These are phyloP conservation scores for Anguilla japonica DNA, from an alignment of 2,113 vertebrate genomes.

Conservation along the genomic window DNA sequence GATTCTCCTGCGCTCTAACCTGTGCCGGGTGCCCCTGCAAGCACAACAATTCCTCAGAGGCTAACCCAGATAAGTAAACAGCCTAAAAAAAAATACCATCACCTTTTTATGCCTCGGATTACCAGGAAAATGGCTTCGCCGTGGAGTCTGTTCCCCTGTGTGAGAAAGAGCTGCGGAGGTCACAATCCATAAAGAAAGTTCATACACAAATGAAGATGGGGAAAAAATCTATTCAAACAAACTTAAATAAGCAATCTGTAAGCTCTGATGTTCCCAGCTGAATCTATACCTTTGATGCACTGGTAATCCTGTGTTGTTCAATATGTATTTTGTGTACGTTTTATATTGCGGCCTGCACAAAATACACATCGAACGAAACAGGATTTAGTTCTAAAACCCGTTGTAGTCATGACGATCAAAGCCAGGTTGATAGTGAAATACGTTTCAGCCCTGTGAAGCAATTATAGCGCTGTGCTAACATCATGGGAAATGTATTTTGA, in stretches of 20 bases:
- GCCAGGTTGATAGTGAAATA: too few relatives aligned
- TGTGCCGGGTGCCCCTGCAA: not conserved
- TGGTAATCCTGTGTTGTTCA: too few relatives aligned
- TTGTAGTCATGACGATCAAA: too few relatives aligned
- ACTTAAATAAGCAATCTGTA: not conserved
- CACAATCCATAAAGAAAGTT: not conserved
- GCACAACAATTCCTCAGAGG: not conserved
- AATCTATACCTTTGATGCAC: not conserved
- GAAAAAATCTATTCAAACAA: not conserved
- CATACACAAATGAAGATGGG: not conserved
- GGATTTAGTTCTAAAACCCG: too few relatives aligned
- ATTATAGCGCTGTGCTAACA: too few relatives aligned
- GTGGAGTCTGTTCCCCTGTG: not conserved
- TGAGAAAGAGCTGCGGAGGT: not conserved
- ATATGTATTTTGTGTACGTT: too few relatives aligned
- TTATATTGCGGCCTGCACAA: too few relatives aligned
- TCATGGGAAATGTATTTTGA: too few relatives aligned
- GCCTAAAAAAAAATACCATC: not conserved
- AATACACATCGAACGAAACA: too few relatives aligned
- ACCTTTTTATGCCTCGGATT: not conserved
- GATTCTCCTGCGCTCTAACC: not conserved
- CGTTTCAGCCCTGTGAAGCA: too few relatives aligned
- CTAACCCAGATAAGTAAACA: constrained; percentile 13
- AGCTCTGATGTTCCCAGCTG: not conserved
- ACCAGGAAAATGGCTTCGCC: not conserved